phyloP scores from a whole-genome alignment of 2,113 vertebrate genomes.

The Gambusia holbrooki region DNA sequence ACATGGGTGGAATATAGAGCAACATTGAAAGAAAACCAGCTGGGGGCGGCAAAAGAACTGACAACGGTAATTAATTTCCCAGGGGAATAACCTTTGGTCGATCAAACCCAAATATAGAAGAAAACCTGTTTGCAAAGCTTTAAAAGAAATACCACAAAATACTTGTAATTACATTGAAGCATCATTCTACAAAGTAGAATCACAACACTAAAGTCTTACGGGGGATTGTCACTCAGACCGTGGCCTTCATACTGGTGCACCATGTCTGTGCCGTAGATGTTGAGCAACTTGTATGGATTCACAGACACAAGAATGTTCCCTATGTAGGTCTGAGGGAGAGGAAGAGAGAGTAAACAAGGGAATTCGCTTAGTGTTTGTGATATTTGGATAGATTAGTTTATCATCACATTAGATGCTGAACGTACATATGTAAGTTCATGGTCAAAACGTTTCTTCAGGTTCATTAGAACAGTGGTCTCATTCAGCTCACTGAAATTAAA shows the following conservation, averaged over 20 bases:
- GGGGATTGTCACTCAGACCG: conserved; percentile 90
- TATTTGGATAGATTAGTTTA: conserved; percentile 19
- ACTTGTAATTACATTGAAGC: no score
- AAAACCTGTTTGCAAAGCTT: no score
- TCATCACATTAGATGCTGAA: conserved; percentile 37
- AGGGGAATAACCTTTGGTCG: no score
- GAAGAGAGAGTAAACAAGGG: neutral
- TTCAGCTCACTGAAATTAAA: conserved; percentile 88
- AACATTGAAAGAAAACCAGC: neutral
- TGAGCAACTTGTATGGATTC: conserved; percentile 91
- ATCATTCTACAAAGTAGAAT: neutral
- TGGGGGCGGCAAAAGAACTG: no score
- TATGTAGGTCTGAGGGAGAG: conserved; percentile 86
- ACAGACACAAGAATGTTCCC: conserved; percentile 94
- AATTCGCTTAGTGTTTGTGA: neutral
- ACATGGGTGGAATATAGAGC: neutral
- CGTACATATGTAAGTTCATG: conserved; percentile 91
- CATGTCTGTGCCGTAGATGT: conserved; percentile 92
- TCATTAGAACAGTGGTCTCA: conserved; percentile 88
- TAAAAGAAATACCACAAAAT: no score
- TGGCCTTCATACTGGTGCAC: conserved; percentile 90
- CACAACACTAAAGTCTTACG: conserved; percentile 83
- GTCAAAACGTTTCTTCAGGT: conserved; percentile 90
- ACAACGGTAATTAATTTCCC: no score
- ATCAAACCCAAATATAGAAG: no score